Evolutionary conservation across 2,797 vertebrate species (phyloP), one percentile per base, ranked within the genome.

Genomic region (Trematomus bernacchii): DNA sequence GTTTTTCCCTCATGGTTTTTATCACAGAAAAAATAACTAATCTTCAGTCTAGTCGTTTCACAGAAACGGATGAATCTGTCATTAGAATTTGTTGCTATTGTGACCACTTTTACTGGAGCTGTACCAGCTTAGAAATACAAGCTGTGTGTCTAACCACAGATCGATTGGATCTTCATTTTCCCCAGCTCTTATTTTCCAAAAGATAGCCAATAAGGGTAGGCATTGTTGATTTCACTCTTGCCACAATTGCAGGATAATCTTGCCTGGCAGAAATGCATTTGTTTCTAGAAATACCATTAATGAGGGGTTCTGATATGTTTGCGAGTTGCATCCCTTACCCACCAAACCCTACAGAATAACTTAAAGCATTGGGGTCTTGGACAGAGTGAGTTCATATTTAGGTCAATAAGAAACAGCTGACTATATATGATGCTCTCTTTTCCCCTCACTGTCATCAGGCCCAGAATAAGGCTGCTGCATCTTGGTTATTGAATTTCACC

Each of bases 261-360:
- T 46, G 66, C 42, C 71, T 85, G 73, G 69, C 77, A 79, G 57
- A 86, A 75, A 76, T 79, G 19, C 19, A 58, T 83, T 83, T 90
- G 87, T 87, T 85, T 79, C 88, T 87, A 91, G 91, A 93, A 93
- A 91, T 93, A 92, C 44, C 53, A 78, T 86, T 92, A 90, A 91
- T 92, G 83, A 93, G 77, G 71, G 77, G 82, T 85, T 90, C 60
- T 70, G 73, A 85, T 87, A 74, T 85, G 67, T 89, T 83, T 88
- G 66, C 64, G 57, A 68, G 63, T 73, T 79, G 66, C 81, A 79
- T 76, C 63, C n/a, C 19, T 75, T 80, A 73, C 66, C 79, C 77
- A 47, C 81, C 75, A 83, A 88, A 77, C 74, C 69, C 73, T 42
- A 66, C 65, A 80, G 79, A 82, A 70, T 91, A 71, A 66, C 67